Percentiles rank a stretch among this genome's conserved stretches.
Evolutionary conservation across 1,140 invertebrate species (phyloP).

Genomic region (Lepidurus arcticus): DNA sequence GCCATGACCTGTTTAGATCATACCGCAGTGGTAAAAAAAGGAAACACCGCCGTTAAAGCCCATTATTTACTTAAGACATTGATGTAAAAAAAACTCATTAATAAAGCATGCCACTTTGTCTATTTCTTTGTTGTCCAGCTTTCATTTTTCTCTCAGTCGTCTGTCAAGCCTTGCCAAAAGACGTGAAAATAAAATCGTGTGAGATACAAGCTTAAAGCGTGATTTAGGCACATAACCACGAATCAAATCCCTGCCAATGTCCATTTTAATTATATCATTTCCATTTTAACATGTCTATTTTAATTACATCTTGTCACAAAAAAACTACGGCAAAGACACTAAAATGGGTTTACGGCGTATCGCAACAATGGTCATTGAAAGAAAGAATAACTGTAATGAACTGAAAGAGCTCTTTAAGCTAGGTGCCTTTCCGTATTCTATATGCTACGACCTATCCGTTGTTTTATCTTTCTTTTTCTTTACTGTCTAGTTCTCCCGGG

Average conservation of each 20-base stretch:
- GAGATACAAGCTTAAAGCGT: too few relatives aligned
- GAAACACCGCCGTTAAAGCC: neutral
- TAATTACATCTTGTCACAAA: too few relatives aligned
- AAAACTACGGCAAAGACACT: too few relatives aligned
- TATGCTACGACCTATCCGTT: neutral
- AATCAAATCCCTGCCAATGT: too few relatives aligned
- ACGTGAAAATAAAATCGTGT: neutral
- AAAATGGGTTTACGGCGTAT: too few relatives aligned
- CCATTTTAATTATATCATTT: too few relatives aligned
- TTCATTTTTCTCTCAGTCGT: neutral
- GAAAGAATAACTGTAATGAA: neutral
- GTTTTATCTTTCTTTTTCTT: constrained; percentile 2
- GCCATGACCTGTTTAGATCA: neutral
- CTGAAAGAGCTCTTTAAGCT: neutral
- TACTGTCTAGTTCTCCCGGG: neutral
- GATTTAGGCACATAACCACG: too few relatives aligned
- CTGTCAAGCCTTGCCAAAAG: neutral
- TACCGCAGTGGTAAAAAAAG: neutral
- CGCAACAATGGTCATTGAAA: too few relatives aligned
- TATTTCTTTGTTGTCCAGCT: neutral
- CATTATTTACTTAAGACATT: neutral
- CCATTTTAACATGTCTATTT: too few relatives aligned
- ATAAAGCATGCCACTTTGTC: neutral
- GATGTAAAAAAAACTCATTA: neutral
- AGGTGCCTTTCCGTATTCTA: neutral